Base-by-base conservation (phyloP, 2,797 vertebrate genomes). In the Arctocebus calabarensis region DNA sequence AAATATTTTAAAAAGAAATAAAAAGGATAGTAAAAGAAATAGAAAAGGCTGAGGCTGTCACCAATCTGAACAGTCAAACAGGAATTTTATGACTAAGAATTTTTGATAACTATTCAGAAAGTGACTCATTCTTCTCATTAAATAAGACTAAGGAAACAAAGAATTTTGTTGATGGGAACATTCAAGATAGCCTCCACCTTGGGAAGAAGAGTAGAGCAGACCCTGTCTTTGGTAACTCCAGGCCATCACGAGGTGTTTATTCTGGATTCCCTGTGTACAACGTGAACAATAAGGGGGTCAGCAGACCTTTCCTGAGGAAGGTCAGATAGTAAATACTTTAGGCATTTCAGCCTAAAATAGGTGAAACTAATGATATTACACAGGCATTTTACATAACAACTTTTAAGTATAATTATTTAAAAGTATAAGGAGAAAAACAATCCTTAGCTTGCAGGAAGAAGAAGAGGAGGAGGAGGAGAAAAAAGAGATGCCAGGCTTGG, bases 81-180 rank as follows among this genome's bases (percentile, higher is more conserved):
- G n/a, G 64, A 89, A 77, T 77, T 70, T 16, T 73, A 62, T 82
- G 73, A 71, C 70, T 83, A 86, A 43, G n/a, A 93, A 91, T 71
- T 74, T 37, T 88, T 73, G 37, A 62, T 71, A 91, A 88, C 40
- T 81, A 74, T 22, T 70, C 70, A 66, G 88, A 95, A 85, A 77
- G 22, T 40, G 32, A 81, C 10, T 78, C 37, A 22, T 68, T 91
- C n/a, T 91, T 91, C 83, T 73, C 32, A 93, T 83, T 94, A 94
- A 88, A 59, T 57, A 88, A 62, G 32, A 23, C 4, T 34, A n/a
- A 71, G 45, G 73, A 92, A 91, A 7, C 61, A 90, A 83, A 93
- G 16, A 55, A 81, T 71, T 91, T 90, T 77, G 85, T 52, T 73
- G 61, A 62, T 20, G 43, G 64, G 14, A 59, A 90, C 89, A 93